phyloP scores from a whole-genome alignment of 2,888 invertebrate species.

The Pristionchus entomophagus region DNA sequence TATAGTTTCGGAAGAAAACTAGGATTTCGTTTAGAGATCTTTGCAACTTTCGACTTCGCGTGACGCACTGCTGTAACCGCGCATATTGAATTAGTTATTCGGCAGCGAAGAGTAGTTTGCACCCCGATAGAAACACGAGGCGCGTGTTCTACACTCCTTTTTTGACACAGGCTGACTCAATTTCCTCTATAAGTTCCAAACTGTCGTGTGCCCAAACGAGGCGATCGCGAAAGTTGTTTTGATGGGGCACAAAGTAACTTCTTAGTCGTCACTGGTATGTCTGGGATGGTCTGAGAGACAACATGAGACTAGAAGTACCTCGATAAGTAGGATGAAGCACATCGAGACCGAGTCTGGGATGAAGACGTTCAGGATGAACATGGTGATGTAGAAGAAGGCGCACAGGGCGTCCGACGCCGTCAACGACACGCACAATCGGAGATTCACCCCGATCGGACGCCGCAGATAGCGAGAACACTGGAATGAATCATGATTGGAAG shows the following conservation, averaged over 20 bases:
- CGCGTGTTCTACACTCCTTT: too few relatives aligned
- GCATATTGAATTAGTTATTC: slow-evolving; percentile 26
- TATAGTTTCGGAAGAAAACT: not conserved
- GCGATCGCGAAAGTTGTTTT: too few relatives aligned
- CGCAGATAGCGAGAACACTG: slow-evolving; percentile 70
- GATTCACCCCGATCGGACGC: slow-evolving; percentile 70
- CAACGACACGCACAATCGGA: slow-evolving; percentile 69
- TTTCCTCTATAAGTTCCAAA: too few relatives aligned
- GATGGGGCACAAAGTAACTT: too few relatives aligned
- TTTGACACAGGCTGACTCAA: too few relatives aligned
- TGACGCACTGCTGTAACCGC: slow-evolving; percentile 7
- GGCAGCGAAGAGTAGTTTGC: not conserved
- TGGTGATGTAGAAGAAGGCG: slow-evolving; percentile 70
- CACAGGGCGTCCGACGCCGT: slow-evolving; percentile 70
- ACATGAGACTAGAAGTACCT: slow-evolving; percentile 53
- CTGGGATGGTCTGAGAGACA: too few relatives aligned
- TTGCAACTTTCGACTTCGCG: not conserved
- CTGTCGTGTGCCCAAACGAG: too few relatives aligned
- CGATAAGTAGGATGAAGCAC: slow-evolving; percentile 68
- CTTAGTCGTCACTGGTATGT: too few relatives aligned
- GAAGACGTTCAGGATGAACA: slow-evolving; percentile 68
- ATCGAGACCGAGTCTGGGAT: slow-evolving; percentile 65
- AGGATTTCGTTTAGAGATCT: not conserved
- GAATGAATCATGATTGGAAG: slow-evolving; percentile 45
- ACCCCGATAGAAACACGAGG: not conserved